phyloP scores from a whole-genome alignment of 2,797 vertebrate genomes.

The Fundulus diaphanus region DNA sequence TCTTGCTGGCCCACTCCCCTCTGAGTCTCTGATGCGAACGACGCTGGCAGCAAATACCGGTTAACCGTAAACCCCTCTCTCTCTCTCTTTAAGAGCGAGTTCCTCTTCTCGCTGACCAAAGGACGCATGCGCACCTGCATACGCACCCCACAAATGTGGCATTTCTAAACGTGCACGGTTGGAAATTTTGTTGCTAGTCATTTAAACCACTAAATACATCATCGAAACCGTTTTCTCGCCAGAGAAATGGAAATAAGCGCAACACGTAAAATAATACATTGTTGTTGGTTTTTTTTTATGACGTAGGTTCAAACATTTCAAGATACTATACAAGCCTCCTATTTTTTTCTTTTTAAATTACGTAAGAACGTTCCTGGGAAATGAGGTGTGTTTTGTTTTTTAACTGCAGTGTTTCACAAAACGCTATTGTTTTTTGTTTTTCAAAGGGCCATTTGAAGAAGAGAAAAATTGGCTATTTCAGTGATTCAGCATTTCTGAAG shows the following conservation, averaged over 20 bases:
- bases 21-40: background rate
- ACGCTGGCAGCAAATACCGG: constrained; percentile 9
- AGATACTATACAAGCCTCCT: background rate
- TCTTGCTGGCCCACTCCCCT: background rate
- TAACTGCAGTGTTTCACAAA: background rate
- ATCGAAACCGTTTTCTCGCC: background rate
- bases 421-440: background rate
- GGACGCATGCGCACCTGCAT: constrained; percentile 61
- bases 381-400: background rate
- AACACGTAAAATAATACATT: too few species aligned
- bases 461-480: background rate
- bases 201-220: background rate
- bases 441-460: background rate
- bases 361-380: background rate
- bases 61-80: constrained; percentile 17
- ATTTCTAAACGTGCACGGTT: background rate
- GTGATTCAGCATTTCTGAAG: background rate
- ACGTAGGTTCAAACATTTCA: background rate
- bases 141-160: constrained; percentile 16
- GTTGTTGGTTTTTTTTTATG: too few species aligned
- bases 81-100: constrained; percentile 28
- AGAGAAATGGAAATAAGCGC: background rate
- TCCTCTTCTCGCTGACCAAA: background rate
- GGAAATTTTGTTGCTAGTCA: background rate
- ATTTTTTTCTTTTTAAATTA: background rate